Base-by-base conservation (phyloP, 2,888 invertebrate species). In the Ophion ventricosus region DNA sequence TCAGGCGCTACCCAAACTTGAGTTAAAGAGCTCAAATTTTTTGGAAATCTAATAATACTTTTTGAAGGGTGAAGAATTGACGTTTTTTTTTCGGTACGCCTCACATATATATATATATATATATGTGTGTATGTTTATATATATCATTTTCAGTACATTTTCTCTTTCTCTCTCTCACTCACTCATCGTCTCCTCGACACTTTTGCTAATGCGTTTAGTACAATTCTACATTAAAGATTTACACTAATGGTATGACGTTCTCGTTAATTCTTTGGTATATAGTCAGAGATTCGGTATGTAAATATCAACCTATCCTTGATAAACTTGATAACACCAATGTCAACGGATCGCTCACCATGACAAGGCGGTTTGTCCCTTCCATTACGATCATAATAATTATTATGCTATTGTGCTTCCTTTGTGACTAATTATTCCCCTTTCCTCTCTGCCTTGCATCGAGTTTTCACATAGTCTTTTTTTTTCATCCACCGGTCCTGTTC, bases 221-320 rank as follows among this genome's bases (percentile, higher is more conserved):
- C 0, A 82, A 84, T 82, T 70, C 82, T 82, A 84, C 81, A 81
- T 83, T 83, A 84, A 82, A 82, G 82, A 87, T 91, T 91, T 91
- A 91, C 88, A 92, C 88, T 89, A 90, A 90, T 88, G 87, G 87
- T 88, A 90, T 92, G 91, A 92, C 88, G 88, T 90, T 92, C 90
- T 90, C 89, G 87, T 90, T 89, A 89, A 92, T 93, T 49, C 93
- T 93, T 93, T 93, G 93, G 93, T 93, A 93, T 93, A 90, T 88
- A 90, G 91, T 92, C 89, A 89, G 88, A 88, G 91, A 91, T 91
- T 88, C 87, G 85, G 87, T 89, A 87, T 49, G 2, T 90, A 89
- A 90, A 91, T 91, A 88, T 92, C 83, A 87, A 92, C 90, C 14
- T 17, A 91, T 82, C 86, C 85, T 78, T 87, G 86, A 87, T 87